Conservation (phyloP, 2,113 vertebrate genomes). For the Puma concolor region DNA sequence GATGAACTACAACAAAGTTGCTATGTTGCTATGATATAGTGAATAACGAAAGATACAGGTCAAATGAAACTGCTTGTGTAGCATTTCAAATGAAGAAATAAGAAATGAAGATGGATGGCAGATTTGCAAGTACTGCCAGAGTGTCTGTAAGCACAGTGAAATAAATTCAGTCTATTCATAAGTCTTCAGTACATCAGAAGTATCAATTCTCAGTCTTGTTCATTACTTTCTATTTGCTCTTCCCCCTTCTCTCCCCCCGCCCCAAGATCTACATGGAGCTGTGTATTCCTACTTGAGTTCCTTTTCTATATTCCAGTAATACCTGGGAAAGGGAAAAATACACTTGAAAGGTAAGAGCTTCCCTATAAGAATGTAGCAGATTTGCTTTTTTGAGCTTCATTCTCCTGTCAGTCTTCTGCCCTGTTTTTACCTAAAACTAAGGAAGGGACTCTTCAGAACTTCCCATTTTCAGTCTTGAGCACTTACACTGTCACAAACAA, state of each 20-base stretch:
- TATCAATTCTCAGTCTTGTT: not conserved
- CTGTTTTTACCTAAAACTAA: not conserved
- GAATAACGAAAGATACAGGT: not conserved
- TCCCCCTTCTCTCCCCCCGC: rapidly evolving
- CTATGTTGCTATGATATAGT: not conserved
- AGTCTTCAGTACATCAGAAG: not conserved
- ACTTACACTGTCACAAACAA: not conserved
- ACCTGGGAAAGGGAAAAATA: not conserved
- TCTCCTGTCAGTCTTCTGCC: not conserved
- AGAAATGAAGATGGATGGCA: not conserved
- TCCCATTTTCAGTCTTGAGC: not conserved
- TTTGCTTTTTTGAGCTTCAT: not conserved
- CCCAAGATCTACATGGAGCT: not conserved
- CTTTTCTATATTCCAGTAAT: not conserved
- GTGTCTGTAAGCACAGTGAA: not conserved
- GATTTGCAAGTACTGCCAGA: not conserved
- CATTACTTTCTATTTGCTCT: not conserved
- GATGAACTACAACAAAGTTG: not conserved
- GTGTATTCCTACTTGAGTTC: not conserved
- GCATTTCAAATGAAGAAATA: not conserved
- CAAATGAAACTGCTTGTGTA: not conserved
- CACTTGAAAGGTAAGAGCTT: not conserved
- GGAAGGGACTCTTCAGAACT: not conserved
- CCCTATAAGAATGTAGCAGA: not conserved
- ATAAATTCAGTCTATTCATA: not conserved